These are phyloP conservation scores for Pogonognathellus flavescens DNA, from an alignment of 1,140 invertebrate genomes.

Conservation along the genomic window DNA sequence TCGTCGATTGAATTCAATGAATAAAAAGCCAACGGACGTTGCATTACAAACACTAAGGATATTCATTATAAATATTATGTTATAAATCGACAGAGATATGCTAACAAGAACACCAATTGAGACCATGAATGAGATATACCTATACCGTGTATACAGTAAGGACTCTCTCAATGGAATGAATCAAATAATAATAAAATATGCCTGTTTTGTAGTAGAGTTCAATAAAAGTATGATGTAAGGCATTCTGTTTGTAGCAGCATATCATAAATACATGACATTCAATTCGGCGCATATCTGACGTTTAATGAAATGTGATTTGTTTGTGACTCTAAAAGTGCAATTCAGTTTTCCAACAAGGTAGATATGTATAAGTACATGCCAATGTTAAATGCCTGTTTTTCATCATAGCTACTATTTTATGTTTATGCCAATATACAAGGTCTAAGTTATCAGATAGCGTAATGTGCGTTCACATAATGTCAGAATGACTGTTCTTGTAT, in stretches of 20 bases:
- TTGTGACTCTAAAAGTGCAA: not conserved
- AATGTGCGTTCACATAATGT: not conserved
- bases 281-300: slow-evolving; percentile 29
- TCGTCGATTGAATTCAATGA: slow-evolving; percentile 44
- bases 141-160: too few species aligned
- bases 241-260: too few species aligned
- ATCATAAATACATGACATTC: not conserved
- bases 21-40: slow-evolving; percentile 28
- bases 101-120: too few species aligned
- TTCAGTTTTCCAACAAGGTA: too few species aligned
- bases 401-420: not conserved
- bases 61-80: not conserved
- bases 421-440: not conserved
- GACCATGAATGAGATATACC: too few species aligned
- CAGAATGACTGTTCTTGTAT: not conserved
- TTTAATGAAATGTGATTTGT: slow-evolving; percentile 30
- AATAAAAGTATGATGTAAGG: too few species aligned
- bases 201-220: too few species aligned
- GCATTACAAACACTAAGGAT: not conserved
- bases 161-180: too few species aligned
- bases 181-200: too few species aligned
- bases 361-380: too few species aligned
- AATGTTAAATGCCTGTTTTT: too few species aligned
- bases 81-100: too few species aligned
- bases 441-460: not conserved